Base-by-base conservation (phyloP, 1,140 invertebrate genomes). In the Idris sp. region DNA sequence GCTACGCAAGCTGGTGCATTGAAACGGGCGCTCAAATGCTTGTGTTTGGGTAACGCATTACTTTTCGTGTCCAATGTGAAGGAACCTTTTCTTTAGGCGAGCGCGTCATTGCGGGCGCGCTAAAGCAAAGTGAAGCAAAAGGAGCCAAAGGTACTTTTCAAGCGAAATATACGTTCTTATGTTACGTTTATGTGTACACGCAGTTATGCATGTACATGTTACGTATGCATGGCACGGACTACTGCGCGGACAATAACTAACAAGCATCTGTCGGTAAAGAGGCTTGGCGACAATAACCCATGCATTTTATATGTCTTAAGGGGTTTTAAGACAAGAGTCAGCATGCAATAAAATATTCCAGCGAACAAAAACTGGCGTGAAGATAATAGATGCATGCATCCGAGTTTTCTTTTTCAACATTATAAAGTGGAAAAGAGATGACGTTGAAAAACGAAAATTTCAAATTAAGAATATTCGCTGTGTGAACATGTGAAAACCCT, bases 261-360 rank as follows among this genome's bases (percentile, higher is more conserved):
- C 79, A 80, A 81, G 81, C 78, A 75, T 72, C 74, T 80, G 79
- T 80, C 77, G 69, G 80, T 79, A 76, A 80, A 76, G 58, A 74
- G 74, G 53, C 76, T 74, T 77, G 72, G 80, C 79, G 81, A 83
- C 81, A 83, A 83, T 83, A 83, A 83, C 75, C 79, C 76, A 74
- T 79, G 80, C 69, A 81, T 81, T 83, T 83, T 83, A 82, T 81
- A 79, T 75, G 74, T 77, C 56, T 74, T 58, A 51, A 68, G 53
- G 62, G 41, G 36, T 62, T 64, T 69, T 40, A 44, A 56, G 58
- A 56, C 69, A 62, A 72, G 43, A 72, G 22, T 35, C 35, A 30
- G 18, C 46, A 53, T 13, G 49, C 41, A 59, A 25, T 62, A 72
- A 72, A 72, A 64, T 72, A 64, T 62, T 71, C 15, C 7, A n/a